Evolutionary conservation across 1,140 invertebrate genomes (phyloP).

Genomic region (Riptortus pedestris): DNA sequence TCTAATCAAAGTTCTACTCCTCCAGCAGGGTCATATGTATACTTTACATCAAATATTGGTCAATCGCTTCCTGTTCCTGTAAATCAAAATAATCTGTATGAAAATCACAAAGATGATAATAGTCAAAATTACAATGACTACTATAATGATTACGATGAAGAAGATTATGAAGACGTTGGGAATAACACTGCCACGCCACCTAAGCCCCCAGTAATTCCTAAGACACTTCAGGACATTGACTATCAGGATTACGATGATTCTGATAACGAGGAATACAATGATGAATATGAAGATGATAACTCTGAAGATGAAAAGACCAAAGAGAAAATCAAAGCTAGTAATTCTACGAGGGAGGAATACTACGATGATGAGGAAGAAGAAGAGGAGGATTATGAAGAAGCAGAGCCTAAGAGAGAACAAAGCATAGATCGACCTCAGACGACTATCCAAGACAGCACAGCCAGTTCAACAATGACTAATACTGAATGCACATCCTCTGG

Average conservation of each 20-base stretch:
- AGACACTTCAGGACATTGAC: neutral
- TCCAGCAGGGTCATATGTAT: neutral
- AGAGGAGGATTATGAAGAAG: neutral
- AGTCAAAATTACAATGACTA: constrained; percentile 24
- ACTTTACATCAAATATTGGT: neutral
- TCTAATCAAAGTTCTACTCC: neutral
- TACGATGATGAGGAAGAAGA: constrained; percentile 9
- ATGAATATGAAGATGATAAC: constrained; percentile 27
- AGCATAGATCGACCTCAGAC: neutral
- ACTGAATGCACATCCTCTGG: neutral
- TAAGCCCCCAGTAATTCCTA: neutral
- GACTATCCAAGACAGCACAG: too few relatives aligned
- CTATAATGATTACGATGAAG: constrained; percentile 22
- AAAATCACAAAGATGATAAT: constrained; percentile 1
- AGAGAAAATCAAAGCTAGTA: neutral
- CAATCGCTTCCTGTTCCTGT: neutral
- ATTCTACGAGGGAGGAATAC: neutral
- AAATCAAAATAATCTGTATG: neutral
- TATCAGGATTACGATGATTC: neutral
- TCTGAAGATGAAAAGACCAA: constrained; percentile 27
- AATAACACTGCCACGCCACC: neutral
- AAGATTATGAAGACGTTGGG: constrained; percentile 22
- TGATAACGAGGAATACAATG: constrained; percentile 27
- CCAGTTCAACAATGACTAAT: neutral
- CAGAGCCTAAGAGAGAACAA: neutral